Conservation (phyloP, 1,140 invertebrate genomes). For the Dinoponera quadriceps region DNA sequence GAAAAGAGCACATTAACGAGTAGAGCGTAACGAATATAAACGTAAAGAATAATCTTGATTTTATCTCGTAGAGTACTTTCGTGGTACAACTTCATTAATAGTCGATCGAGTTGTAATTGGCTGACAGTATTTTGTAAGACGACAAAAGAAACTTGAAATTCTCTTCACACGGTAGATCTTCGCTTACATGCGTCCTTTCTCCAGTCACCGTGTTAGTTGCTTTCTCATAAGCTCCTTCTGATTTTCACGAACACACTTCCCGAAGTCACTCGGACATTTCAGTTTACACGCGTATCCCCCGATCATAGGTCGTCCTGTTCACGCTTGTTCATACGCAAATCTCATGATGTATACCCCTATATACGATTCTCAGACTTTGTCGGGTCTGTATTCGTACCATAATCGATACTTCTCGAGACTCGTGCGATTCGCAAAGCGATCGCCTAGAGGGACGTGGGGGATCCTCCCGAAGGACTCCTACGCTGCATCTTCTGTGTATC, state of each 20-base stretch:
- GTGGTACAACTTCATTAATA: neutral
- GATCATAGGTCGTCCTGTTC: neutral
- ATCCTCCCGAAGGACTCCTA: conserved; percentile 5
- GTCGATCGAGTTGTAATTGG: neutral
- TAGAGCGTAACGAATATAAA: neutral
- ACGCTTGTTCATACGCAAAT: neutral
- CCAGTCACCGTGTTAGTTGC: neutral
- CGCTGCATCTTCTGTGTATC: conserved; percentile 62
- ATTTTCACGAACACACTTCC: neutral
- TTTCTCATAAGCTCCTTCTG: neutral
- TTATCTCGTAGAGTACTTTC: neutral
- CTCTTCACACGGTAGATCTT: neutral
- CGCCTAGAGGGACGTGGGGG: neutral
- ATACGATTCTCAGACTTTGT: conserved; percentile 18
- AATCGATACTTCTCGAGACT: conserved; percentile 24
- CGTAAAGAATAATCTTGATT: neutral
- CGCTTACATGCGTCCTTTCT: neutral
- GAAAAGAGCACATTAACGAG: neutral
- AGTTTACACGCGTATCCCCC: neutral
- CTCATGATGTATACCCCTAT: neutral
- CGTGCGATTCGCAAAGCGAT: conserved; percentile 15
- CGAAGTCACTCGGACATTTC: neutral
- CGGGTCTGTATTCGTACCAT: neutral
- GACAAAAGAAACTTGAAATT: neutral
- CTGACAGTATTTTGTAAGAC: neutral